Evolutionary conservation across 2,888 invertebrate species (phyloP).

Genomic region (Vanessa cardui): DNA sequence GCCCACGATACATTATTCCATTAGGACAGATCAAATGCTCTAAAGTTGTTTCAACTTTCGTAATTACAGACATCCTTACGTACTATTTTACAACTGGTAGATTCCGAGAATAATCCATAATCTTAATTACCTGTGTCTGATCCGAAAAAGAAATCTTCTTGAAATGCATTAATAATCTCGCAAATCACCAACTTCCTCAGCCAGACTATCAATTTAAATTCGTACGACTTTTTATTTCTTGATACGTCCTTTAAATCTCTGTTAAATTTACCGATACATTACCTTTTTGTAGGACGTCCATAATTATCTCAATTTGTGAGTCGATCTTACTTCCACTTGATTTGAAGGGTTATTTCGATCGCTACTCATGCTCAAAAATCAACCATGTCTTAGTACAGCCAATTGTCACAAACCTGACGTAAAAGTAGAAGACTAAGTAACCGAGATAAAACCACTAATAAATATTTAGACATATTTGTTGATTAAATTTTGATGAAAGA

Average conservation of each 20-base stretch:
- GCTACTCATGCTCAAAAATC: no score
- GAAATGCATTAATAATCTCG: slow-evolving; percentile 20
- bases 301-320: slow-evolving; percentile 11
- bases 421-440: no score
- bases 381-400: no score
- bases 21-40: neutral
- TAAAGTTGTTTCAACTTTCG: neutral
- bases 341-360: neutral
- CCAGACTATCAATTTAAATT: slow-evolving; percentile 29
- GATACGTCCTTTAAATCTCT: slow-evolving; percentile 4
- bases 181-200: slow-evolving; percentile 25
- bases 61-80: neutral
- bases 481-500: no score
- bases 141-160: slow-evolving; percentile 17
- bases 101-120: slow-evolving; percentile 17
- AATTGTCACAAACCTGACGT: no score
- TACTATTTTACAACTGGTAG: neutral
- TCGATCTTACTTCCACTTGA: neutral
- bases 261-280: slow-evolving; percentile 10
- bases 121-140: slow-evolving; percentile 18
- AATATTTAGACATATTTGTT: no score
- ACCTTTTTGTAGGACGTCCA: neutral
- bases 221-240: slow-evolving; percentile 21
- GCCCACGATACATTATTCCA: slow-evolving; percentile 9
- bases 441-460: no score